Evolutionary conservation across 92 coral and sea anemone genomes (phyloP), one percentile per base, ranked within the genome.

Genomic region (Heliopora coerulea): DNA sequence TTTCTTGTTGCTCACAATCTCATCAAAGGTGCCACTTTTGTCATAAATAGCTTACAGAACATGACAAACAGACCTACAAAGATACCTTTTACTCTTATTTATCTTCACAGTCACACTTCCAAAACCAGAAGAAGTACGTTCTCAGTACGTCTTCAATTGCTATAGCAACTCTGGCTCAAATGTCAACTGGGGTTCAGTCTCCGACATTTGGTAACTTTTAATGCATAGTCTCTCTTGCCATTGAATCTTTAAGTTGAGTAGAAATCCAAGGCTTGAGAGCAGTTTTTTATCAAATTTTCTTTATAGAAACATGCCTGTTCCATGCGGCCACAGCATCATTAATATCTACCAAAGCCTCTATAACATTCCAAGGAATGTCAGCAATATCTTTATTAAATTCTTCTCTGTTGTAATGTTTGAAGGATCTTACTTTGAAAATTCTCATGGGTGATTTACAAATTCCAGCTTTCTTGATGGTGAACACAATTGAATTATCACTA

Each of bases 191-290:
- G n/a, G n/a, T 81, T 80, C 44, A 80, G 39, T 54, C 42, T 75
- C 20, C 83, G 89, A 56, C 68, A 86, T 24, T 70, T 82, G 1
- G 84, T 86, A 52, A 49, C 49, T 63, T 73, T 86, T 6, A 86
- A 72, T 19, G 83, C 80, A 72, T 86, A 78, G 56, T 80, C 86
- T 37, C 89, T 86, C 49, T 82, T 73, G 79, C 83, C 83, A 69
- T 81, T 34, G 76, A 14, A 17, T 85, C 76, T 23, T 70, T 85
- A 12, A 81, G 65, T 1, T 83, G 54, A 26, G 39, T 64, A 7
- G 80, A 54, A 32, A 79, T 83, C 81, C 83, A 78, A 18, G 80
- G 83, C 39, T 83, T 83, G 25, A 31, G 19, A 20, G 60, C 68
- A 83, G 44, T 32, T 27, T 73, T 78, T 54, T 67, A 48, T 73